These are phyloP conservation scores for Micrasema longulum DNA, from an alignment of 1,140 invertebrate species.

Conservation along the genomic window DNA sequence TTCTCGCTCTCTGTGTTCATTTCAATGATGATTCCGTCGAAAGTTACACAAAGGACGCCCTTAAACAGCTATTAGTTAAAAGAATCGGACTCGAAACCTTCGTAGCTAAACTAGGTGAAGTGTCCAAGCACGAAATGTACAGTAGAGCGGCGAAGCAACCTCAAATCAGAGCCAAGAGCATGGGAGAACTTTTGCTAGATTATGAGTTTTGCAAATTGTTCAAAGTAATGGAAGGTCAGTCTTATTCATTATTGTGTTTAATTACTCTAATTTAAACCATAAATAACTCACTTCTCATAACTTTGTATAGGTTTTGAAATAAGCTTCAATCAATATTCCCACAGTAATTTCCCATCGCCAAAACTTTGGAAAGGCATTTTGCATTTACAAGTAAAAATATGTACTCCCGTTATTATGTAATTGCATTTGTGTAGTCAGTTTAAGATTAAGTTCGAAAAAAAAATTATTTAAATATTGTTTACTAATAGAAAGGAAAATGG, in stretches of 20 bases:
- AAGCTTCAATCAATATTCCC: no score
- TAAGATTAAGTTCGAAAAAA: no score
- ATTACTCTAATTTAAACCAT: background rate
- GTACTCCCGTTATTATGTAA: no score
- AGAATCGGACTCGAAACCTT: constrained; percentile 93
- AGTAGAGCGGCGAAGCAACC: constrained; percentile 93
- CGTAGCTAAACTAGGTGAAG: constrained; percentile 86
- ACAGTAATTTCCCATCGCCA: no score
- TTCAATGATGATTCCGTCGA: constrained; percentile 91
- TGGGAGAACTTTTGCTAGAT: constrained; percentile 89
- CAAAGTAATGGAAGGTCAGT: constrained; percentile 79
- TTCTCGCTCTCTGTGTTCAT: constrained; percentile 92
- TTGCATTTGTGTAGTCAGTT: no score
- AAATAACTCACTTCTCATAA: no score
- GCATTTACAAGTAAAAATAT: no score
- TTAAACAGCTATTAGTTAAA: constrained; percentile 88
- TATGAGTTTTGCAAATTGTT: constrained; percentile 95
- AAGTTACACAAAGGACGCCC: constrained; percentile 83
- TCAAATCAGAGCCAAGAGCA: constrained; percentile 81
- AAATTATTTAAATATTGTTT: no score
- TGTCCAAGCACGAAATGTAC: constrained; percentile 92
- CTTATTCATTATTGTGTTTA: background rate
- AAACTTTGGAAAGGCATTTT: no score
- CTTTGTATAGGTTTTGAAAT: no score
- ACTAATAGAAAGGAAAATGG: no score